Conservation (phyloP, 2,888 invertebrate species). For the Scaptomyza caliginosa region DNA sequence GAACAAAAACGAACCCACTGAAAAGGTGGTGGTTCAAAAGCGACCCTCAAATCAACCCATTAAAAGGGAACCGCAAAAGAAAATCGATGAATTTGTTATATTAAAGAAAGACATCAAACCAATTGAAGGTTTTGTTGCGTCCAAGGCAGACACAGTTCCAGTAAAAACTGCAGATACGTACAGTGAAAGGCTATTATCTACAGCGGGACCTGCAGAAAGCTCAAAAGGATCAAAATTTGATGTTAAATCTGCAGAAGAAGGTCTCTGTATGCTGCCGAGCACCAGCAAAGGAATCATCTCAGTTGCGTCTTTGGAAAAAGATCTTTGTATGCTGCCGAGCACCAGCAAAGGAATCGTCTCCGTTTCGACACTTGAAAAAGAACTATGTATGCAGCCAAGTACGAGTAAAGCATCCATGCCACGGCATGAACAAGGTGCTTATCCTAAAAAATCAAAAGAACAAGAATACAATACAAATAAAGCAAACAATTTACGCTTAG, state of each 20-base stretch:
- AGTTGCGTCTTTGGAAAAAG: background rate
- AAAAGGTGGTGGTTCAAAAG: slow-evolving; percentile 35
- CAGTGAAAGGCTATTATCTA: slow-evolving; percentile 1
- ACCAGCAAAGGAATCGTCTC: background rate
- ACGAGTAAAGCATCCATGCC: background rate
- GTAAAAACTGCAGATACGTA: slow-evolving; percentile 6
- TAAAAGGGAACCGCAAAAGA: slow-evolving; percentile 51
- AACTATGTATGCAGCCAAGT: background rate
- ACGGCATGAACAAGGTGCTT: background rate
- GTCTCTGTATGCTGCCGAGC: too few species aligned
- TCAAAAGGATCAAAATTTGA: background rate
- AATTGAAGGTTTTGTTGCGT: slow-evolving; percentile 6
- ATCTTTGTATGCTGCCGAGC: background rate
- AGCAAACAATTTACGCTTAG: slow-evolving; percentile 42
- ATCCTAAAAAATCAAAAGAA: slow-evolving; percentile 2
- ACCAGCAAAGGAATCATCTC: background rate
- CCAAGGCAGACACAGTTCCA: too few species aligned
- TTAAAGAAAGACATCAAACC: slow-evolving; percentile 60
- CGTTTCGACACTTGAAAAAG: background rate
- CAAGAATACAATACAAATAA: slow-evolving; percentile 13
- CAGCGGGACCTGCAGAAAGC: slow-evolving; percentile 1
- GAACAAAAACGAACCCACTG: slow-evolving; percentile 29
- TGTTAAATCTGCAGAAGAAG: slow-evolving; percentile 2
- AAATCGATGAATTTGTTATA: slow-evolving; percentile 76
- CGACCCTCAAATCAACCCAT: slow-evolving; percentile 22